These are phyloP conservation scores for Lacerta bilineata DNA, from an alignment of 2,797 vertebrate genomes.

Conservation along the genomic window DNA sequence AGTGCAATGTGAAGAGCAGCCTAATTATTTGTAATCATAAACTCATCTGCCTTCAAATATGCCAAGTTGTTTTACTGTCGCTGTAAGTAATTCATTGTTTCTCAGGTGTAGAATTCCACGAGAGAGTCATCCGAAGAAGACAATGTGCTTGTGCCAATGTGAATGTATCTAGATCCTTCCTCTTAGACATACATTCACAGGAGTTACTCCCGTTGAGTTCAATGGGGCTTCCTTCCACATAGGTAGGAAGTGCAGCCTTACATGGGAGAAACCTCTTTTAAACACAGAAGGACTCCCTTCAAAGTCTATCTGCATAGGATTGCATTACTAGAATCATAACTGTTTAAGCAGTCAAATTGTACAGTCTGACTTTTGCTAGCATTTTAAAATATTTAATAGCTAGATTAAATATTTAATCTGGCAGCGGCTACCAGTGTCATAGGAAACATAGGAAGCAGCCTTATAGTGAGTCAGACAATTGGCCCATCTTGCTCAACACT, in stretches of 20 bases:
- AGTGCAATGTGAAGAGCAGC: neutral
- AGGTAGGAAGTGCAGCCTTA: neutral
- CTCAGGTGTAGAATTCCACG: conserved; percentile 18
- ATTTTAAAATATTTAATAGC: conserved; percentile 31
- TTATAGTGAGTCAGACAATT: too few species aligned
- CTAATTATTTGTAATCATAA: neutral
- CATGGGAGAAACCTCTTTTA: neutral
- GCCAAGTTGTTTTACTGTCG: conserved; percentile 24
- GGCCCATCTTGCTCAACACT: too few species aligned
- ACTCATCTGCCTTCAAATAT: conserved; percentile 41
- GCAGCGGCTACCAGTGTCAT: too few species aligned
- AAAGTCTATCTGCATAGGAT: neutral
- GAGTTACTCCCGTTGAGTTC: neutral
- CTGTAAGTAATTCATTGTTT: neutral
- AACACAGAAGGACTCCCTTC: neutral
- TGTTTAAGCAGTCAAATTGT: neutral
- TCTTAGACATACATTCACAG: neutral
- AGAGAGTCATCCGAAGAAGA: conserved; percentile 10
- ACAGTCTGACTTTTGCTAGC: neutral
- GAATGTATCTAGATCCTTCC: neutral
- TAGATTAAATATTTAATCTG: too few species aligned
- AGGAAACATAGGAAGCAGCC: too few species aligned
- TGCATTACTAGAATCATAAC: neutral
- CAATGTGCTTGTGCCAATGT: neutral
- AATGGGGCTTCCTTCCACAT: neutral